phyloP scores from a whole-genome alignment of 2,113 vertebrate genomes.

The Antechinus stuartii region DNA sequence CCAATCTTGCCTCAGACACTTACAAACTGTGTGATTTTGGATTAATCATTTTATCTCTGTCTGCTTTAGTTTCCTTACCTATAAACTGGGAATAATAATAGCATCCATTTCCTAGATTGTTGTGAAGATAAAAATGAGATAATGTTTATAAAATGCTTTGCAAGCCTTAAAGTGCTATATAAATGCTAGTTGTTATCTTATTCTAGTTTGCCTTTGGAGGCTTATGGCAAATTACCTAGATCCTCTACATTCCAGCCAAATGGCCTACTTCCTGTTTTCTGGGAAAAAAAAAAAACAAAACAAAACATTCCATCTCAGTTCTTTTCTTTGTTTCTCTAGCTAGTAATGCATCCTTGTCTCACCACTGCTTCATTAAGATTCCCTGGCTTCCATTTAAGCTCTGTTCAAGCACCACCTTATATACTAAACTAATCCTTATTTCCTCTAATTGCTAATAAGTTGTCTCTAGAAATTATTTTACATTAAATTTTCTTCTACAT shows the following conservation, averaged over 20 bases:
- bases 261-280: not conserved
- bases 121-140: not conserved
- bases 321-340: not conserved
- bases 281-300: not conserved
- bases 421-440: not conserved
- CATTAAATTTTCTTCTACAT: not conserved
- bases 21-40: not conserved
- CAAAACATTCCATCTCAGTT: not conserved
- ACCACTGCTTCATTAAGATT: not conserved
- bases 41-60: not conserved
- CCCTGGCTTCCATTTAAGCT: not conserved
- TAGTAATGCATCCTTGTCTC: not conserved
- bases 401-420: not conserved
- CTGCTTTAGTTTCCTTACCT: not conserved
- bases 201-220: not conserved
- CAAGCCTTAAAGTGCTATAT: not conserved
- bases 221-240: not conserved
- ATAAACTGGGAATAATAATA: not conserved
- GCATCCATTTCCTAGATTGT: not conserved
- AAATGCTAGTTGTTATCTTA: not conserved
- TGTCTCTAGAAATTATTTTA: not conserved
- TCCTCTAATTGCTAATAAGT: not conserved
- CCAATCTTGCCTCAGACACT: not conserved
- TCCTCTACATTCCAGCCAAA: not conserved
- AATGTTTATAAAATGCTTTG: not conserved